Conservation (phyloP, 2,797 vertebrate genomes). For the Propithecus deckenii region DNA sequence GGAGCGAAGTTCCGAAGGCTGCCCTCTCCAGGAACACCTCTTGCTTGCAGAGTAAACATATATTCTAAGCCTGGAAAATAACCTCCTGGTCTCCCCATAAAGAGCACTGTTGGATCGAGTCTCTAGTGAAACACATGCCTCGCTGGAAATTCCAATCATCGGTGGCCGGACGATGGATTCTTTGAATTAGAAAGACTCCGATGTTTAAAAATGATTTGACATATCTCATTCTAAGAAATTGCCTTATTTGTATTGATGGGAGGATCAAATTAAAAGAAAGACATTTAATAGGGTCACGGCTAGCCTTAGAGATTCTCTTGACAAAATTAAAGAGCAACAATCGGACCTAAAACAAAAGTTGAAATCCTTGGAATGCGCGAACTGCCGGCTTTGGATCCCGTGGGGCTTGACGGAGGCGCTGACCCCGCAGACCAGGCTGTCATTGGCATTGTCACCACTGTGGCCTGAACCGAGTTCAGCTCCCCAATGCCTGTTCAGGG, state of each 20-base stretch:
- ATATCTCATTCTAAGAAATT: background rate
- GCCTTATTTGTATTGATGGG: background rate
- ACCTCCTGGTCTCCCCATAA: background rate
- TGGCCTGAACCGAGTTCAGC: fast-evolving
- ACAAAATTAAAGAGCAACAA: background rate
- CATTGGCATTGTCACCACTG: no score
- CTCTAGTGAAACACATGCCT: background rate
- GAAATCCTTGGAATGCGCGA: background rate
- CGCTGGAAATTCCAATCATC: background rate
- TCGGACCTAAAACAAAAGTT: background rate
- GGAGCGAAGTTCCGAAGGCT: background rate
- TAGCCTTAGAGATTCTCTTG: background rate
- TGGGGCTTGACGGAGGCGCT: background rate
- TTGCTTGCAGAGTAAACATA: background rate
- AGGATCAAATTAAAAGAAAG: background rate
- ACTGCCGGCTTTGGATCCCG: background rate
- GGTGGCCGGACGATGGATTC: background rate
- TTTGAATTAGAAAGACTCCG: background rate
- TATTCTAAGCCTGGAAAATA: background rate
- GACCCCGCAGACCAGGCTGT: background rate
- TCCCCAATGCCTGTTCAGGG: background rate
- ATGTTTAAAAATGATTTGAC: background rate
- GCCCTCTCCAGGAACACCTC: background rate
- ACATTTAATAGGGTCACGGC: background rate
- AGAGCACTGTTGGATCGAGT: background rate